phyloP scores from a whole-genome alignment of 2,113 vertebrate genomes.

The Chaenocephalus aceratus region DNA sequence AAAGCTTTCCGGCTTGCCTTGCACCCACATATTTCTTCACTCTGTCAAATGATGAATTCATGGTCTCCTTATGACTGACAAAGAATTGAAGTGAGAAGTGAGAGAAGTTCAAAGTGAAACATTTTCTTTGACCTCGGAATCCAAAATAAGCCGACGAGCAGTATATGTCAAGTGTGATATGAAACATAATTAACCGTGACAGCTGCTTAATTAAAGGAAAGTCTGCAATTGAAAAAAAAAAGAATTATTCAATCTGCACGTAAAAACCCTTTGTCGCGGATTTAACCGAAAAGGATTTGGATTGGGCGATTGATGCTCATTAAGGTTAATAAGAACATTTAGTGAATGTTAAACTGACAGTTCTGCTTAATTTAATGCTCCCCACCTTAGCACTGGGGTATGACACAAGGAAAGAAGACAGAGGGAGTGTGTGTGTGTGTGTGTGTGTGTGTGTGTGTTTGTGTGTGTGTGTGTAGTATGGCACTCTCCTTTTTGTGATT shows the following conservation, averaged over 20 bases:
- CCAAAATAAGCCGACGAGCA: neutral
- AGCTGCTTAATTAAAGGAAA: neutral
- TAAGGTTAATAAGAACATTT: constrained; percentile 50
- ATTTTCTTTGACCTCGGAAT: constrained; percentile 15
- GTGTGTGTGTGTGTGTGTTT: no score
- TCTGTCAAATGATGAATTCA: constrained; percentile 45
- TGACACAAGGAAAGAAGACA: constrained; percentile 23
- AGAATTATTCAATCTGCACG: constrained; percentile 3
- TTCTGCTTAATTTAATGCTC: constrained; percentile 41
- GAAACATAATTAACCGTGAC: neutral
- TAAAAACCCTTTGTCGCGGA: constrained; percentile 19
- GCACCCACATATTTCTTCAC: constrained; percentile 1
- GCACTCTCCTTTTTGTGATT: constrained; percentile 20
- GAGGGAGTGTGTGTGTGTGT: constrained; percentile 4
- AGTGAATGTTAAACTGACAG: constrained; percentile 40
- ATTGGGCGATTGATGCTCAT: constrained; percentile 20
- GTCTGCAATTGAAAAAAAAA: constrained; percentile 8
- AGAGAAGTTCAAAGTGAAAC: neutral
- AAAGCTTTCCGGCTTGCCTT: no score
- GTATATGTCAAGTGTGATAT: neutral
- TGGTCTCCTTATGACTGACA: constrained; percentile 24
- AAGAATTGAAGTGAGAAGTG: constrained; percentile 1
- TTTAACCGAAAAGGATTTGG: constrained; percentile 20
- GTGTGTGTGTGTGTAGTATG: constrained; percentile 1
- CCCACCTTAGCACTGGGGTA: constrained; percentile 6